A percentile compares a stretch with the other conserved stretches of the same genome.
Conservation (phyloP, 2,888 invertebrate genomes). For the Sturmia bella region DNA sequence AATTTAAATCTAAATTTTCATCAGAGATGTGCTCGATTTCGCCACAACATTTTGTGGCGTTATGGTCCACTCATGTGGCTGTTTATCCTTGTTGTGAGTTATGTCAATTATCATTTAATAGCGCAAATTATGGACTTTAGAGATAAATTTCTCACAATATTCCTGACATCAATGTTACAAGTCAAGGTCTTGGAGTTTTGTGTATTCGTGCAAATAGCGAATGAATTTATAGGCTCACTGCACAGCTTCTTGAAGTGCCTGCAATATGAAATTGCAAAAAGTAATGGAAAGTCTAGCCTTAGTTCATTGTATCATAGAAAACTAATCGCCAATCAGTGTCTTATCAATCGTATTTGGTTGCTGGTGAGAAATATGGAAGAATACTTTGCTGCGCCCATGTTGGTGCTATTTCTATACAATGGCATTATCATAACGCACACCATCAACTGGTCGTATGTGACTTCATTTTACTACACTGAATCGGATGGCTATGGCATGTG, state of each 20-base stretch:
- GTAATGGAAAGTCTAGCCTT: neutral
- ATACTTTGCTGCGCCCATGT: slow-evolving; percentile 74
- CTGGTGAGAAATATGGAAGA: slow-evolving; percentile 73
- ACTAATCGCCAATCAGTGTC: slow-evolving; percentile 73
- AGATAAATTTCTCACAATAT: slow-evolving; percentile 68
- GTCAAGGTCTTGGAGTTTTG: slow-evolving; percentile 74
- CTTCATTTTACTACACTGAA: slow-evolving; percentile 35
- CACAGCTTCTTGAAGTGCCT: slow-evolving; percentile 69
- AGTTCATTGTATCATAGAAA: slow-evolving; percentile 55
- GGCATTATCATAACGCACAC: slow-evolving; percentile 72
- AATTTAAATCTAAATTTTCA: neutral
- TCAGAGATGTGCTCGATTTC: slow-evolving; percentile 26
- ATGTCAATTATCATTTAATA: slow-evolving; percentile 55
- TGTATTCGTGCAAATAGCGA: slow-evolving; percentile 72
- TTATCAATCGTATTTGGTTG: slow-evolving; percentile 74
- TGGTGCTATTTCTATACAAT: slow-evolving; percentile 73
- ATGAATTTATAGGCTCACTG: slow-evolving; percentile 73
- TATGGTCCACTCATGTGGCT: slow-evolving; percentile 71
- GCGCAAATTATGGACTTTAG: slow-evolving; percentile 34
- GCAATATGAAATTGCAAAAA: slow-evolving; percentile 55
- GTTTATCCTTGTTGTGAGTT: slow-evolving; percentile 43
- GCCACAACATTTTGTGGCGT: slow-evolving; percentile 52
- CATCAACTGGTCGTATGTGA: slow-evolving; percentile 76
- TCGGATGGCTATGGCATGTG: slow-evolving; percentile 13
- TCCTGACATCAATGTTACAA: slow-evolving; percentile 71